phyloP scores from a whole-genome alignment of 2,888 invertebrate genomes.

The Cheilosia grossa region DNA sequence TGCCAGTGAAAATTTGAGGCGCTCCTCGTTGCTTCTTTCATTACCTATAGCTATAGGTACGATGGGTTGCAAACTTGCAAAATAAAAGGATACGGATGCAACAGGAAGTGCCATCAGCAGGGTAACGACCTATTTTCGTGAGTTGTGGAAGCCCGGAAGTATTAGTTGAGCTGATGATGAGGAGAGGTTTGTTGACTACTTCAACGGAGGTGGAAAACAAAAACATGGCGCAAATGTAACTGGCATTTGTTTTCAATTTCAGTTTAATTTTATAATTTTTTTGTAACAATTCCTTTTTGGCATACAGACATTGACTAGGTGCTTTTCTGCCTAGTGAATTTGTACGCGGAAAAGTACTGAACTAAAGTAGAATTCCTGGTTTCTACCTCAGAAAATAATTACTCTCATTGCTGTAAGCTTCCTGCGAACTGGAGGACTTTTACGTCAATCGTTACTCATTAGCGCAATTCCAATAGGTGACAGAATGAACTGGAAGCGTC shows the following conservation, averaged over 20 bases:
- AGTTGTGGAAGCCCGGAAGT: slow-evolving; percentile 36
- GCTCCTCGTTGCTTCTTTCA: slow-evolving; percentile 5
- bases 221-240: slow-evolving; percentile 8
- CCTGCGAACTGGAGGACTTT: too few species aligned
- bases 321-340: too few species aligned
- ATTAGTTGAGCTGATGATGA: slow-evolving; percentile 26
- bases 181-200: background rate
- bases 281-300: background rate
- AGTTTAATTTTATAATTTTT: background rate
- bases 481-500: too few species aligned
- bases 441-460: too few species aligned
- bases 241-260: slow-evolving; percentile 14
- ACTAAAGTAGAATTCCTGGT: too few species aligned
- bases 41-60: background rate
- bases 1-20: slow-evolving; percentile 28
- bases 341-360: background rate
- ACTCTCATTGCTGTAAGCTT: too few species aligned
- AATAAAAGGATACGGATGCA: slow-evolving; percentile 47
- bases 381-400: too few species aligned
- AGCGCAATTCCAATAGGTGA: too few species aligned
- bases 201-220: background rate
- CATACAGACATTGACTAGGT: background rate
- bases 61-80: slow-evolving; percentile 19
- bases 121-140: slow-evolving; percentile 50
- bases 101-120: slow-evolving; percentile 58